Evolutionary conservation across 2,888 invertebrate genomes (phyloP).

Genomic region (Apantesis nais): DNA sequence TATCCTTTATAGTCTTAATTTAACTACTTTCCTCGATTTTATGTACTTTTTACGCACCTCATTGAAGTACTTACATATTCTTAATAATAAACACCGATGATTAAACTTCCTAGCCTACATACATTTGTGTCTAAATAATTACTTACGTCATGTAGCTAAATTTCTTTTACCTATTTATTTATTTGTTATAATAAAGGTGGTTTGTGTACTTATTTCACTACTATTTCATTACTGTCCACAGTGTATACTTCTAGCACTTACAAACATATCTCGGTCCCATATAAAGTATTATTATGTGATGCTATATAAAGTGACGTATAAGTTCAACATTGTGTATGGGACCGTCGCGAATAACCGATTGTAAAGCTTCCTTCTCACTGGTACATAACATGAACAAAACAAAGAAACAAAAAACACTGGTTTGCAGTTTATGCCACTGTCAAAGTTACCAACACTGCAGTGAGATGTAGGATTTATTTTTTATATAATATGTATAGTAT

Average conservation of each 20-base stretch:
- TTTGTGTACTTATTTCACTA: background rate
- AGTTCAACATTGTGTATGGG: slow-evolving; percentile 20
- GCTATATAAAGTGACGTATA: slow-evolving; percentile 39
- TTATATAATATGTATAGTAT: slow-evolving; percentile 15
- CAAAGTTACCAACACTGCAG: slow-evolving; percentile 20
- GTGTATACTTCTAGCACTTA: slow-evolving; percentile 39
- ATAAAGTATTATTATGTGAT: slow-evolving; percentile 45
- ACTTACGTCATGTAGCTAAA: background rate
- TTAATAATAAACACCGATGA: background rate
- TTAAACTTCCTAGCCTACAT: background rate
- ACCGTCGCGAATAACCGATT: slow-evolving; percentile 20
- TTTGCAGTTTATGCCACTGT: background rate
- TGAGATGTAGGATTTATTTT: slow-evolving; percentile 23
- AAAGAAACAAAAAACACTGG: background rate
- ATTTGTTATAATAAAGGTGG: background rate
- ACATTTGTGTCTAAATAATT: background rate
- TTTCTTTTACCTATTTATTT: background rate
- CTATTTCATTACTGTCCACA: slow-evolving; percentile 34
- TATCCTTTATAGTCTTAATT: background rate
- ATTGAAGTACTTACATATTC: background rate
- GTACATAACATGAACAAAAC: slow-evolving; percentile 12
- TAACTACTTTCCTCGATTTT: background rate
- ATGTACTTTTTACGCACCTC: background rate
- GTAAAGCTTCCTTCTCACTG: slow-evolving; percentile 28
- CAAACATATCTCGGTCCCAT: slow-evolving; percentile 55